Base-by-base conservation (phyloP, 1,140 invertebrate species). In the Pseudomyrmex concolor region DNA sequence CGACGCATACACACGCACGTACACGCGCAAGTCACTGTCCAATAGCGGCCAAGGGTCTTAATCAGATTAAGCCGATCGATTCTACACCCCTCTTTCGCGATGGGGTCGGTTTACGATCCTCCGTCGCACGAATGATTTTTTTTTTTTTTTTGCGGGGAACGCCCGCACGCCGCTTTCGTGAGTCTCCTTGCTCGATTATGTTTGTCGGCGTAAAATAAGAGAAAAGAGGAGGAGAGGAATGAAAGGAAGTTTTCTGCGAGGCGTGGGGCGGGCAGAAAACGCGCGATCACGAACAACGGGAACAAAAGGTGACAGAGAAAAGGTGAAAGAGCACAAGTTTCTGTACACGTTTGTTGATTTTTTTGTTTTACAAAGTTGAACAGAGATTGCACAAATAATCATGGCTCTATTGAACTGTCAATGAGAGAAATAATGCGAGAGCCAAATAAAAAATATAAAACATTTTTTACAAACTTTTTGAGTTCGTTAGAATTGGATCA, bases 41-140 rank as follows among this genome's bases (percentile, higher is more conserved):
- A 70, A 82, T 80, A 45, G 85, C 72, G 25, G 82, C 80, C 74
- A 45, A 7, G 80, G 86, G 78, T 89, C 84, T 89, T 90, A 91
- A 91, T 90, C 89, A 84, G 90, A 91, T 91, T 89, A 88, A 45
- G 7, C 51, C 43, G 76, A 90, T 91, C 83, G 89, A 91, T 90
- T 89, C 84, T 88, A 88, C 84, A 80, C 72, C 55, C 63, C 60
- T 78, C 63, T 80, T 68, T 59, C 43, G 67, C 50, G 59, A 54
- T 55, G 43, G 60, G 59, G 60, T 67, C 57, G 82, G 34, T 82
- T 82, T 72, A 74, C 80, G 71, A 83, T 83, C 45, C 72, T 50
- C 43, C 62, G 62, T 76, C 51, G 81, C 81, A 60, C 72, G 50
- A 73, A 72, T 74, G 48, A 72, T 78, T 67, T 83, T 77, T 64